Evolutionary conservation across 2,113 vertebrate species (phyloP), one percentile per base, ranked within the genome.

Genomic region (Oxyura jamaicensis): DNA sequence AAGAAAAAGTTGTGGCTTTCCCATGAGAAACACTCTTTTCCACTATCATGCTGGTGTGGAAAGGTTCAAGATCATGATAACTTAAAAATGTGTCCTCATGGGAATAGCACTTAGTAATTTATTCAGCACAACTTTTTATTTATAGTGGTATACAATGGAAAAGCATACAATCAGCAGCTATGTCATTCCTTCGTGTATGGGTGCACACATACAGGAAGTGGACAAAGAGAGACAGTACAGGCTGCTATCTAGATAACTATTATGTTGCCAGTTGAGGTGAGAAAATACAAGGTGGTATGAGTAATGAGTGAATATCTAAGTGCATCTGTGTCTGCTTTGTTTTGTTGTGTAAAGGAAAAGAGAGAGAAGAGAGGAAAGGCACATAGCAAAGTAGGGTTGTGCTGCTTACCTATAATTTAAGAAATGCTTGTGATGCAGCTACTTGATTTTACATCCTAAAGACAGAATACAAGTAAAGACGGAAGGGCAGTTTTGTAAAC

Each of bases 281-380:
- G 83, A 95, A 96, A 75, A 68, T 53, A 62, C 1, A 7, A 84
- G 41, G 53, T 42, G 66, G 12, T 18, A n/a, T 83, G 82, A 83
- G 73, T 86, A 88, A 75, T 78, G 62, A 94, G 56, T n/a, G 56
- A 91, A 81, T 69, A 83, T 88, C 69, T 65, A 62, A 83, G 66
- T 88, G 76, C 29, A 48, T 93, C 86, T 83, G 13, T 81, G 29
- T 72, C 50, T 81, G 35, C 53, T 88, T 88, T 77, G n/a, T 6
- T 39, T 2, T 72, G 39, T 72, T 6, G 2, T 52, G 22, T 59
- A 46, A 76, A 76, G 25, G 22, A 46, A 62, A 86, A 17, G 35
- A 20, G 12, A 76, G 3, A n/a, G 73, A 56, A 76, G 25, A 50
- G 48, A 65, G 3, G 10, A 74, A 81, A 60, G 23, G 4, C 6